Conservation (phyloP, 2,113 vertebrate genomes). For the Riparia riparia region DNA sequence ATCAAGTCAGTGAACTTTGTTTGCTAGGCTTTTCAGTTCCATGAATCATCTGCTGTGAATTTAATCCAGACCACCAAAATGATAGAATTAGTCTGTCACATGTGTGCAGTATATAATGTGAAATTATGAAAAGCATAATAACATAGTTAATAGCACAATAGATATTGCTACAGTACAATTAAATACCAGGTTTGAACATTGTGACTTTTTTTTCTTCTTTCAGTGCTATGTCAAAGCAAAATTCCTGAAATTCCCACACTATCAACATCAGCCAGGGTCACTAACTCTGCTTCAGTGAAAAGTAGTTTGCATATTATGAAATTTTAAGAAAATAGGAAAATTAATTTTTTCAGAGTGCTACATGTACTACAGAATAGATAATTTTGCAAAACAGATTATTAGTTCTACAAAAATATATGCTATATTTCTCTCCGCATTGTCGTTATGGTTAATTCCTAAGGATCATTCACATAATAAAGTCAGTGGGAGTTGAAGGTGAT, state of each 20-base stretch:
- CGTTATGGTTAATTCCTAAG: background rate
- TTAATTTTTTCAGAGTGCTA: background rate
- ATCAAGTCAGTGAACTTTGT: background rate
- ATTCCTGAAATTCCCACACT: background rate
- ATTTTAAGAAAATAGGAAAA: background rate
- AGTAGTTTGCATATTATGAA: background rate
- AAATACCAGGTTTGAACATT: background rate
- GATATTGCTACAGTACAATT: background rate
- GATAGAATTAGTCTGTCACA: background rate
- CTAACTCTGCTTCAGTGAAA: background rate
- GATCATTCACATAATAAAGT: background rate
- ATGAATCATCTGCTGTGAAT: background rate
- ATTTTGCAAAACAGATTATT: background rate
- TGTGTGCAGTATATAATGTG: background rate
- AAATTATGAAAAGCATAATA: background rate
- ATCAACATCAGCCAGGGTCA: background rate
- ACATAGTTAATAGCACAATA: background rate
- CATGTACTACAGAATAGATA: background rate
- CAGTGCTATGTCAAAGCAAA: background rate
- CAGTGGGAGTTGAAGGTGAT: background rate
- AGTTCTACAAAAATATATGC: background rate
- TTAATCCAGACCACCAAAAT: background rate
- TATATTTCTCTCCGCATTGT: background rate
- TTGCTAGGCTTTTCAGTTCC: background rate
- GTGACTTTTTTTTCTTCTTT: background rate